Conservation (phyloP, 2,888 invertebrate genomes). For the Lepetodrilus schrolli region DNA sequence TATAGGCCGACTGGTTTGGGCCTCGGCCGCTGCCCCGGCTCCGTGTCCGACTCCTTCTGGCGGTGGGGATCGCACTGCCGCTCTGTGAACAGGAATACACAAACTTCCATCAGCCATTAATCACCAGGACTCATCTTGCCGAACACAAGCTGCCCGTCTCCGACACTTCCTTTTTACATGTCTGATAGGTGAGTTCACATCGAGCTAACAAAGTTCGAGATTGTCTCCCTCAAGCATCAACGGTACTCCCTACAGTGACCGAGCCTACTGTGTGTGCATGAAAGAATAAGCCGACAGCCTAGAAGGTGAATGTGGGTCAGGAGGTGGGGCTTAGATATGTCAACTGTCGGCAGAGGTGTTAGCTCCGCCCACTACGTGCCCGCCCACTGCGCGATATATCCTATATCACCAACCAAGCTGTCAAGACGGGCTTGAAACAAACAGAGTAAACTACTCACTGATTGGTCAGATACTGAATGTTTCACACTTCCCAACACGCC, state of each 20-base stretch:
- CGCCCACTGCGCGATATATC: slow-evolving; percentile 40
- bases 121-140: slow-evolving; percentile 36
- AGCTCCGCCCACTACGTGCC: slow-evolving; percentile 21
- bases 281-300: slow-evolving; percentile 35
- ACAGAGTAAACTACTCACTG: slow-evolving; percentile 47
- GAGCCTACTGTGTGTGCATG: slow-evolving; percentile 21
- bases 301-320: slow-evolving; percentile 50
- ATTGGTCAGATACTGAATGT: slow-evolving; percentile 49
- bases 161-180: neutral
- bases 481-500: slow-evolving; percentile 37
- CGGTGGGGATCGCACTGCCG: slow-evolving; percentile 26
- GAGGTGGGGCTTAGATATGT: slow-evolving; percentile 47
- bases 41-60: slow-evolving; percentile 13
- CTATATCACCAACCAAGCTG: slow-evolving; percentile 55
- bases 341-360: slow-evolving; percentile 32
- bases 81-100: slow-evolving; percentile 40
- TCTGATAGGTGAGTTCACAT: neutral
- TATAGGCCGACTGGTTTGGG: slow-evolving; percentile 43
- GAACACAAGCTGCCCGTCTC: neutral
- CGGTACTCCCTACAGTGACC: slow-evolving; percentile 1
- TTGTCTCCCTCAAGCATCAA: neutral
- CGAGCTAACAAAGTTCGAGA: neutral
- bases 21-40: slow-evolving; percentile 37
- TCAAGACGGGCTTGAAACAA: slow-evolving; percentile 52
- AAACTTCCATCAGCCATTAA: slow-evolving; percentile 52